Evolutionary conservation across 2,888 invertebrate species (phyloP).

Genomic region (Cephus spinipes): DNA sequence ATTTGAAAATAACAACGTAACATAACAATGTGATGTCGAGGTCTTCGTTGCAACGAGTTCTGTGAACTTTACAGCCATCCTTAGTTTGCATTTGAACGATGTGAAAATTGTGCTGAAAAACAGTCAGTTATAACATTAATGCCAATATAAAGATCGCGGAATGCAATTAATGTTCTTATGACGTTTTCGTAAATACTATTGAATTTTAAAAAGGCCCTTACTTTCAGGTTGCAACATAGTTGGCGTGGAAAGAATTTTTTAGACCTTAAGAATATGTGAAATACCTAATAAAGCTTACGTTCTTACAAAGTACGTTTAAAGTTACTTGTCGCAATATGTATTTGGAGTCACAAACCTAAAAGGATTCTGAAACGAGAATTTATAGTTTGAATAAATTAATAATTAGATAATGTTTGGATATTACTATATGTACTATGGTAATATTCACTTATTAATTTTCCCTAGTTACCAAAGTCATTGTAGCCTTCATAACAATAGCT

Average conservation of each 20-base stretch:
- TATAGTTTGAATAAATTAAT: too few species aligned
- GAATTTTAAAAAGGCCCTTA: not conserved
- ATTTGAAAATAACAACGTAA: conserved; percentile 49
- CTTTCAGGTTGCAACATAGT: not conserved
- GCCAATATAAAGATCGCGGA: not conserved
- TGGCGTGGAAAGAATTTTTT: not conserved
- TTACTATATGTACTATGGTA: not conserved
- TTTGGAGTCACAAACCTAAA: not conserved
- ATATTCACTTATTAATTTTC: not conserved
- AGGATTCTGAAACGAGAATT: too few species aligned
- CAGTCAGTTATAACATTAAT: not conserved
- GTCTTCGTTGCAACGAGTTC: conserved; percentile 33
- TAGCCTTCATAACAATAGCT: not conserved
- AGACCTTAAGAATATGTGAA: not conserved
- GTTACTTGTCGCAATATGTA: not conserved
- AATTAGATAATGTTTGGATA: not conserved
- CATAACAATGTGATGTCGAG: conserved; percentile 19
- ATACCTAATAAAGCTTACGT: not conserved
- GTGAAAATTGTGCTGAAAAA: not conserved
- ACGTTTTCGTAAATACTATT: not conserved
- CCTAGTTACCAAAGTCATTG: not conserved
- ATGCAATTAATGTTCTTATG: not conserved
- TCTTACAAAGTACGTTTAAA: not conserved
- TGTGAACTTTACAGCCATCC: conserved; percentile 28
- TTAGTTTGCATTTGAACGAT: not conserved